A percentile compares a stretch with the other conserved stretches of the same genome.
phyloP scores from a whole-genome alignment of 1,140 invertebrate genomes.

The Pseudomyrmex cubaensis region DNA sequence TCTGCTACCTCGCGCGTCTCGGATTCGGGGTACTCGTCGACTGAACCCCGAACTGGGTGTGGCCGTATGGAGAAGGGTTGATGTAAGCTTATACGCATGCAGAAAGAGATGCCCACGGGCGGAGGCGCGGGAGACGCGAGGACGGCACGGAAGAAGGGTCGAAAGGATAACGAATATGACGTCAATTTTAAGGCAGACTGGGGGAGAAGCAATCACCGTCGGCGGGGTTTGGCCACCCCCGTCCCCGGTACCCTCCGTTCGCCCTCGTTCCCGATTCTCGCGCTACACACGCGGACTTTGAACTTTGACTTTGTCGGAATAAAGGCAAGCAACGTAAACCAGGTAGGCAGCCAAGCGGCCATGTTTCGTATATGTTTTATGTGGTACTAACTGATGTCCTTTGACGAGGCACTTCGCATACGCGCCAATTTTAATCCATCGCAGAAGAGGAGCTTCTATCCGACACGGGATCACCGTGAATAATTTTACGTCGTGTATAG shows the following conservation, averaged over 20 bases:
- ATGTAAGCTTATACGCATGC: slow-evolving; percentile 78
- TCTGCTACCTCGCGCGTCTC: slow-evolving; percentile 65
- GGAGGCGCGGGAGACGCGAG: slow-evolving; percentile 70
- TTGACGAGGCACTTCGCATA: slow-evolving; percentile 62
- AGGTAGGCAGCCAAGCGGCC: slow-evolving; percentile 68
- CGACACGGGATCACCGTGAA: slow-evolving; percentile 39
- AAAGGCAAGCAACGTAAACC: slow-evolving; percentile 72
- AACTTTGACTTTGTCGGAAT: slow-evolving; percentile 76
- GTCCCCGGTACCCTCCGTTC: slow-evolving; percentile 12
- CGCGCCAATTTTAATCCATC: slow-evolving; percentile 60
- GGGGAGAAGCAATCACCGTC: slow-evolving; percentile 81
- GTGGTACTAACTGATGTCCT: slow-evolving; percentile 67
- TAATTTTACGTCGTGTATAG: slow-evolving; percentile 43
- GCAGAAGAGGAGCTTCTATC: slow-evolving; percentile 55
- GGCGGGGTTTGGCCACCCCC: slow-evolving; percentile 72
- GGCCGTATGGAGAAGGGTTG: slow-evolving; percentile 74
- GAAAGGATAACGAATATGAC: slow-evolving; percentile 85
- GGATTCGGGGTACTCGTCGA: slow-evolving; percentile 65
- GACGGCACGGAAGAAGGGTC: slow-evolving; percentile 81
- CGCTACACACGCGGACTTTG: slow-evolving; percentile 75
- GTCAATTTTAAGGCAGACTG: slow-evolving; percentile 83
- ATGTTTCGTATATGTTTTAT: slow-evolving; percentile 70
- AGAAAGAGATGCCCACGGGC: slow-evolving; percentile 73
- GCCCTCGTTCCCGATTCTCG: slow-evolving; percentile 65
- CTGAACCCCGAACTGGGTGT: slow-evolving; percentile 72